These are phyloP conservation scores for Molanna angustata DNA, from an alignment of 2,888 invertebrate genomes.

Conservation along the genomic window DNA sequence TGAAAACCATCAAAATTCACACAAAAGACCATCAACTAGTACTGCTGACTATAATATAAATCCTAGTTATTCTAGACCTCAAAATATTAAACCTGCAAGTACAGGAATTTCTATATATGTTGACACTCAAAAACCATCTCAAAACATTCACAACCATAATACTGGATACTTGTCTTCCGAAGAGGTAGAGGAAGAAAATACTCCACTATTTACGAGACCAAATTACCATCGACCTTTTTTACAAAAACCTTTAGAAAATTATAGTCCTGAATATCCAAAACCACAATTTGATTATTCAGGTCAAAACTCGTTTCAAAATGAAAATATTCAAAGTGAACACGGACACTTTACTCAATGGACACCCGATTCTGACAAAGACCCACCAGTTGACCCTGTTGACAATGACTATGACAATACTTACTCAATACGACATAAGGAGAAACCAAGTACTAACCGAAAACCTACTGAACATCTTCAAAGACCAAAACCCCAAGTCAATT, in stretches of 20 bases:
- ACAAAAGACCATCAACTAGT: constrained; percentile 7
- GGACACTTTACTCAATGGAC: constrained; percentile 22
- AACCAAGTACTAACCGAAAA: constrained; percentile 4
- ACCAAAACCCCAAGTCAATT: constrained; percentile 19
- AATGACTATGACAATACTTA: constrained; percentile 12
- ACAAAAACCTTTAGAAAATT: constrained; percentile 21
- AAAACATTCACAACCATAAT: constrained; percentile 5
- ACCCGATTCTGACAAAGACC: constrained; percentile 14
- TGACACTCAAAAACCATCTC: constrained; percentile 26
- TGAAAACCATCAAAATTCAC: constrained; percentile 32
- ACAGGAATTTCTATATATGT: constrained; percentile 32
- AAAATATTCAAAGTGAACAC: constrained; percentile 24
- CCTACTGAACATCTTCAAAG: constrained; percentile 3
- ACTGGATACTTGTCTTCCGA: constrained; percentile 16
- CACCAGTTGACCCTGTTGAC: constrained; percentile 5
- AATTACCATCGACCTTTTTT: constrained; percentile 27
- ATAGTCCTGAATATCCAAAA: constrained; percentile 18
- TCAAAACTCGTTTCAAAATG: constrained; percentile 8
- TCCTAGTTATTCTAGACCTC: constrained; percentile 16
- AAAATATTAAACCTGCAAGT: constrained; percentile 16
- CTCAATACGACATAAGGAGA: constrained; percentile 17
- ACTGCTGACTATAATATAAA: constrained; percentile 15
- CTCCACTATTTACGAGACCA: constrained; percentile 29
- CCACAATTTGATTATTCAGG: constrained; percentile 10
- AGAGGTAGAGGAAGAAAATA: constrained; percentile 18